phyloP scores from a whole-genome alignment of 1,140 invertebrate species.

The Cecropterus lyciades region DNA sequence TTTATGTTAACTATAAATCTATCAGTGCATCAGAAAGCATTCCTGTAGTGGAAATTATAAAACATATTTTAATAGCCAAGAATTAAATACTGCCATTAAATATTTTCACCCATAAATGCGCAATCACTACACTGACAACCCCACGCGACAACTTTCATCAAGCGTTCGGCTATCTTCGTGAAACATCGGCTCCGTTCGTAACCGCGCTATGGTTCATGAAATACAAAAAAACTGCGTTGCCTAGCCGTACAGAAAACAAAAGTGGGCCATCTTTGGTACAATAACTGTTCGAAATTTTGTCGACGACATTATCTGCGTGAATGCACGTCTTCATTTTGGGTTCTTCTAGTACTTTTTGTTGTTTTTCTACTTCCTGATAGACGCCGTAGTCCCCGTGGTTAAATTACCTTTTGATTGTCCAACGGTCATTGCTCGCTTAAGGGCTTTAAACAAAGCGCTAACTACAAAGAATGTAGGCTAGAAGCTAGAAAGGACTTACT shows the following conservation, averaged over 20 bases:
- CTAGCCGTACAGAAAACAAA: constrained; percentile 57
- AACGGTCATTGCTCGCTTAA: constrained; percentile 20
- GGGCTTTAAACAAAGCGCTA: constrained; percentile 8
- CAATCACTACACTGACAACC: constrained; percentile 38
- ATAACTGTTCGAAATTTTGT: constrained; percentile 33
- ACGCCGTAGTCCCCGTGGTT: constrained; percentile 6
- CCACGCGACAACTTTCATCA: constrained; percentile 58
- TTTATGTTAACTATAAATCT: too few relatives aligned
- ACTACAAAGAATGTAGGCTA: constrained; percentile 26
- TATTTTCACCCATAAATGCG: constrained; percentile 11
- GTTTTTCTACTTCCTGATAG: constrained; percentile 18
- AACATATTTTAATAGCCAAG: not conserved
- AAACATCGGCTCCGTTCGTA: constrained; percentile 41
- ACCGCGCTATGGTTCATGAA: constrained; percentile 49
- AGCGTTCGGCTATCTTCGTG: constrained; percentile 48
- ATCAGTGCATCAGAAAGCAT: too few relatives aligned
- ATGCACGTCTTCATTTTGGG: constrained; percentile 19
- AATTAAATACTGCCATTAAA: not conserved
- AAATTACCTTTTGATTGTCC: constrained; percentile 30
- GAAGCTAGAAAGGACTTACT: constrained; percentile 8
- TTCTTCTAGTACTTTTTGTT: constrained; percentile 4
- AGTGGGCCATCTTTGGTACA: constrained; percentile 48
- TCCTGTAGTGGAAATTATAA: too few relatives aligned
- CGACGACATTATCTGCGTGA: constrained; percentile 27
- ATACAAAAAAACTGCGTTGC: constrained; percentile 45